Conservation (phyloP, 1,140 invertebrate genomes). For the Riptortus pedestris region DNA sequence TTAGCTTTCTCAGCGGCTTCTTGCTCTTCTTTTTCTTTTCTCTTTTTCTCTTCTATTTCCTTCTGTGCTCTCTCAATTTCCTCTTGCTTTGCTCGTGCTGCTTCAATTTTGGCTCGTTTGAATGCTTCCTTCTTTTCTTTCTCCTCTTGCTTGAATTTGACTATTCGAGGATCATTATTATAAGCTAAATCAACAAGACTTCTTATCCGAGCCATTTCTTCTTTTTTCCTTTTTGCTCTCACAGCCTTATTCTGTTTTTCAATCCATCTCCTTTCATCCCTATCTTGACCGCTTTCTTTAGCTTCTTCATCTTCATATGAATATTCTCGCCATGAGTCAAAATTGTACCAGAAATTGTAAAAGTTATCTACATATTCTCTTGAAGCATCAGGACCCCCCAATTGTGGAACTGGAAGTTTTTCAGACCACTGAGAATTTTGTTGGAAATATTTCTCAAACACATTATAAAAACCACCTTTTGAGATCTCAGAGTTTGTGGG, state of each 20-base stretch:
- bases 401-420: conserved; percentile 69
- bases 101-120: conserved; percentile 84
- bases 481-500: conserved; percentile 59
- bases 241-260: conserved; percentile 94
- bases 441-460: conserved; percentile 69
- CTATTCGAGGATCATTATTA: conserved; percentile 83
- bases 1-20: conserved; percentile 69
- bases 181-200: conserved; percentile 87
- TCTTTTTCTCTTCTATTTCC: conserved; percentile 54
- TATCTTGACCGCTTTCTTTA: conserved; percentile 91
- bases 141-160: conserved; percentile 86
- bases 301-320: conserved; percentile 99
- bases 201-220: conserved; percentile 86
- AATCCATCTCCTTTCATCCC: conserved; percentile 87
- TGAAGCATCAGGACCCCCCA: conserved; percentile 63
- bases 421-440: conserved; percentile 87
- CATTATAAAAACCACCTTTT: conserved; percentile 46
- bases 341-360: conserved; percentile 91
- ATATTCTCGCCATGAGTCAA: conserved; percentile 97
- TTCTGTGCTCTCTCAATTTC: conserved; percentile 41
- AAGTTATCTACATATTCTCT: conserved; percentile 71
- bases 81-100: conserved; percentile 55
- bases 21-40: conserved; percentile 66
- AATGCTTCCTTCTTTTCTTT: conserved; percentile 79
- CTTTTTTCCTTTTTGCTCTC: conserved; percentile 84